Evolutionary conservation across 2,888 invertebrate species (phyloP).

Genomic region (Papilio gigon): DNA sequence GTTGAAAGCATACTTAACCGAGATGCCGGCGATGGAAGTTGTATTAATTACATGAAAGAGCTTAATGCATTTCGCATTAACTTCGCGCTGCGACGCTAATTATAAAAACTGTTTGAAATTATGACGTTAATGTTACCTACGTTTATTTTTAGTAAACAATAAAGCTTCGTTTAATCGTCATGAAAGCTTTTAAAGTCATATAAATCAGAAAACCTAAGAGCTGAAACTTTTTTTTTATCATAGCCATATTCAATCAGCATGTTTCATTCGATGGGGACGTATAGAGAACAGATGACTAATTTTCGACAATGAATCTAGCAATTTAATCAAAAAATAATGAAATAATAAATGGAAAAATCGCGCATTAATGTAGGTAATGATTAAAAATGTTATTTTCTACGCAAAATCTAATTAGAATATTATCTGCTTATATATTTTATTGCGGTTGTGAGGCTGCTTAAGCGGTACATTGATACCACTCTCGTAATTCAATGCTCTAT

Average conservation of each 20-base stretch:
- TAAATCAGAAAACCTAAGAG: too few relatives aligned
- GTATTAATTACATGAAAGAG: conserved; percentile 18
- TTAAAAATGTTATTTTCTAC: too few relatives aligned
- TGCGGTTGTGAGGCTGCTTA: background rate
- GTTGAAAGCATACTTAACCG: conserved; percentile 15
- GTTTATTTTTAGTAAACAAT: conserved; percentile 5
- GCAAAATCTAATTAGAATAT: background rate
- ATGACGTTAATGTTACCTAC: conserved; percentile 6
- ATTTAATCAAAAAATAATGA: too few relatives aligned
- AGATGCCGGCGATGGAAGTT: conserved; percentile 7
- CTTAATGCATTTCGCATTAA: conserved; percentile 23
- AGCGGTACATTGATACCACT: background rate
- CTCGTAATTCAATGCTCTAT: background rate
- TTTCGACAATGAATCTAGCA: too few relatives aligned
- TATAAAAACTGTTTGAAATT: conserved; percentile 5
- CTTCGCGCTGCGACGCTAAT: background rate
- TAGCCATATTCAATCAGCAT: too few relatives aligned
- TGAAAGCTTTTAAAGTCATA: too few relatives aligned
- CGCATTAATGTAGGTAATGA: too few relatives aligned
- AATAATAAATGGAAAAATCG: too few relatives aligned
- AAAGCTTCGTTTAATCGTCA: background rate
- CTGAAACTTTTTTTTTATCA: too few relatives aligned
- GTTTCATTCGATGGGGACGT: too few relatives aligned
- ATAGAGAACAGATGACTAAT: too few relatives aligned
- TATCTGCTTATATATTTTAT: background rate